Base-by-base conservation (phyloP, 2,888 invertebrate species). In the Pristionchus maxplancki region DNA sequence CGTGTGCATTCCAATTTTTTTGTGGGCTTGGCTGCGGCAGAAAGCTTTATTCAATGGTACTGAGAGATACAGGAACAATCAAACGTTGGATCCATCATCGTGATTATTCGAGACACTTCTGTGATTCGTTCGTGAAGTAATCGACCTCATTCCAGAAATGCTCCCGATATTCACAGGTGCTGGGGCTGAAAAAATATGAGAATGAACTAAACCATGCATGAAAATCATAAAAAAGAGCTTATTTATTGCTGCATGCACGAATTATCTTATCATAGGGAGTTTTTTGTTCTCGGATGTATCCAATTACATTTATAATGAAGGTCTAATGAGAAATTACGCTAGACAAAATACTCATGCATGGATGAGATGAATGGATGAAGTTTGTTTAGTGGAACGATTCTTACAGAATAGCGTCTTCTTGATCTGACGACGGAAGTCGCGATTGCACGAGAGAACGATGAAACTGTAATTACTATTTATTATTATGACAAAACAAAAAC, bases 391-490 rank as follows among this genome's bases (percentile, higher is more conserved):
- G 11, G 71, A 71, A 8, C 24, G 71, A 20, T 20, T 37, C 71
- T 71, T 71, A 71, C 71, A 71, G 37, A 71, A 71, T 37, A 71
- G 37, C 20, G 71, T 71, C 71, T 78, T 78, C 15, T 78, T 78
- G 20, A 83, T 83, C 24, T 83, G 82, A n/a, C 82, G 82, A 2
- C 82, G 82, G 53, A 83, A 83, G 34, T 83, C 82, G 24, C 82
- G 82, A 83, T 83, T 83, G 82, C 82, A 83, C 1, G 34, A 20
- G 50, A 83, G 82, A 15, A 83, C 82, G 53, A 83, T 83, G 82
- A 83, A 83, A 6, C 82, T 83, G 53, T 11, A 83, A 53, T 15
- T 34, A 48, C n/a, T 53, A n/a, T n/a, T 20, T 53, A 28, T 53
- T 83, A 20, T 37, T 37, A 34, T 28, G 15, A 15, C 34, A 53